These are phyloP conservation scores for Myopa tessellatipennis DNA, from an alignment of 2,888 invertebrate species.

Conservation along the genomic window DNA sequence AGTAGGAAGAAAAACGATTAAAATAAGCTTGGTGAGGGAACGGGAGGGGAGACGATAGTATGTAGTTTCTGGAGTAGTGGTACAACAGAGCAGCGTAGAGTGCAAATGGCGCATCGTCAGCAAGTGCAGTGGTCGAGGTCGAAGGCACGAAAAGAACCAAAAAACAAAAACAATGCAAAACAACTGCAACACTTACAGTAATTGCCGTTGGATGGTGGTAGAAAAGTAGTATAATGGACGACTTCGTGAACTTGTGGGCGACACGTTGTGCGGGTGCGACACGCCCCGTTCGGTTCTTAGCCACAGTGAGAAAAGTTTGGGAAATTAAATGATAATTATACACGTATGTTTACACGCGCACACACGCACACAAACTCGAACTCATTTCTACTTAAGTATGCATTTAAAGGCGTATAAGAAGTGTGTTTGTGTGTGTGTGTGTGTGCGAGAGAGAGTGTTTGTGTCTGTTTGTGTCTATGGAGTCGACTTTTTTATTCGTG, in stretches of 20 bases:
- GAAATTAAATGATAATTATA: constrained; percentile 4
- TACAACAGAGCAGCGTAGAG: neutral
- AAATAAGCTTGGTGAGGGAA: neutral
- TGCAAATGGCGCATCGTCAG: neutral
- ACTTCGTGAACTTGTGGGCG: neutral
- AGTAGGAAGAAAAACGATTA: neutral
- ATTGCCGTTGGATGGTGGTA: constrained; percentile 25
- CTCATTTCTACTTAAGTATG: neutral
- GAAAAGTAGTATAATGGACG: constrained; percentile 24
- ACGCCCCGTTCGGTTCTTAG: constrained; percentile 7
- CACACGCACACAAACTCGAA: constrained; percentile 6
- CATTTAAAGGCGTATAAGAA: neutral
- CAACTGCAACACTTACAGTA: constrained; percentile 36
- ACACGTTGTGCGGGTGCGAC: constrained; percentile 1
- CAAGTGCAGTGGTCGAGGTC: neutral
- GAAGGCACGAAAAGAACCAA: constrained; percentile 24
- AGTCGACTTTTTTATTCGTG: neutral
- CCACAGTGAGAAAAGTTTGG: constrained; percentile 18
- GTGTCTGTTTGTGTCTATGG: constrained; percentile 9
- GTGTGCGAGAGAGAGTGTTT: neutral
- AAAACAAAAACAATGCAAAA: constrained; percentile 25
- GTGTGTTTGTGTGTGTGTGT: neutral
- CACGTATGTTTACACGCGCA: neutral
- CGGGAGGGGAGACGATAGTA: neutral
- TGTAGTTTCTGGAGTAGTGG: neutral